phyloP scores from a whole-genome alignment of 2,888 invertebrate genomes.

The Sminthurinus aureus region DNA sequence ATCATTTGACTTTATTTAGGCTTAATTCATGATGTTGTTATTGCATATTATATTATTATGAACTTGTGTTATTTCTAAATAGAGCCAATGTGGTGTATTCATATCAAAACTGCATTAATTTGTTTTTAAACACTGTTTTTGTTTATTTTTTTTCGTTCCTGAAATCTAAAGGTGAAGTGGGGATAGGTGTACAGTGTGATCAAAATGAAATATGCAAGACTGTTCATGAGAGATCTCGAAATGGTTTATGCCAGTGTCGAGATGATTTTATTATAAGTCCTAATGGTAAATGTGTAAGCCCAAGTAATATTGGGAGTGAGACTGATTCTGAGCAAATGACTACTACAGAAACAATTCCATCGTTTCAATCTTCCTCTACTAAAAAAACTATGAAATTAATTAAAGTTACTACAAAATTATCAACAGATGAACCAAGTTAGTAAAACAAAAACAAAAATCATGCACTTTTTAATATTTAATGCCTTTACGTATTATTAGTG shows the following conservation, averaged over 20 bases:
- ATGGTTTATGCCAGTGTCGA: conserved; percentile 77
- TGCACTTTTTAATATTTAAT: neutral
- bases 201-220: conserved; percentile 75
- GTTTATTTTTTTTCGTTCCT: too few species aligned
- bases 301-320: conserved; percentile 62
- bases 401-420: conserved; percentile 76
- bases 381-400: conserved; percentile 71
- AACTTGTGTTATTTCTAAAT: too few species aligned
- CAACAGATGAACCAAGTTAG: neutral
- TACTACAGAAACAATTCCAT: conserved; percentile 62
- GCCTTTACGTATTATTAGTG: neutral
- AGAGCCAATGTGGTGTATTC: too few species aligned
- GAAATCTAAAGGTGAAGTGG: conserved; percentile 72
- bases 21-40: too few species aligned
- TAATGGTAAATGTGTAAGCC: conserved; percentile 57
- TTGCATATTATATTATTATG: too few species aligned
- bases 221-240: conserved; percentile 67
- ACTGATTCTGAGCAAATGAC: conserved; percentile 21
- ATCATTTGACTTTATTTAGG: too few species aligned
- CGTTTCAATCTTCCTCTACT: conserved; percentile 33
- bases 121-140: too few species aligned
- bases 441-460: conserved; percentile 70
- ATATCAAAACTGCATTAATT: too few species aligned
- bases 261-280: conserved; percentile 69
- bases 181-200: conserved; percentile 69